These are phyloP conservation scores for Alectura lathami DNA, from an alignment of 2,113 vertebrate species.

Conservation along the genomic window DNA sequence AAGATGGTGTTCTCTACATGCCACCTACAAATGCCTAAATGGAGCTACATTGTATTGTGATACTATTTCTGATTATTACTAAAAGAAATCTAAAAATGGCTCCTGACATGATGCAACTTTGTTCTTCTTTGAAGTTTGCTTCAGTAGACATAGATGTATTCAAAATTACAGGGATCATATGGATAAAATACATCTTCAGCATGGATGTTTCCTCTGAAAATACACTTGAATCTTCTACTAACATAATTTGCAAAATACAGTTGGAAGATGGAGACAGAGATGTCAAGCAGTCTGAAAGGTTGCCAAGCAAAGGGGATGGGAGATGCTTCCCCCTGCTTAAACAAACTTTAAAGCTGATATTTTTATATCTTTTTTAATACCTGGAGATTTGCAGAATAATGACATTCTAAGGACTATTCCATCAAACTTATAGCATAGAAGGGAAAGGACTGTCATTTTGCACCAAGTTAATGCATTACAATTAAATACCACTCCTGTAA, in stretches of 20 bases:
- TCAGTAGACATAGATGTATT: not conserved
- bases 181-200: not conserved
- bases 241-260: not conserved
- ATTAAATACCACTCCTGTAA: not conserved
- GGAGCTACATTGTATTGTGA: slow-evolving; percentile 9
- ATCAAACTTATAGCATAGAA: not conserved
- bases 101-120: not conserved
- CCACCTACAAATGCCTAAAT: slow-evolving; percentile 26
- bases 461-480: not conserved
- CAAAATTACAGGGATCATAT: not conserved
- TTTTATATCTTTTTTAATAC: not conserved
- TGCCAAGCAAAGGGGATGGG: not conserved
- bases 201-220: not conserved
- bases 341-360: not conserved
- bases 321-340: not conserved
- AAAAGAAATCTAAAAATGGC: not conserved
- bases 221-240: not conserved
- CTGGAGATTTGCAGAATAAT: not conserved
- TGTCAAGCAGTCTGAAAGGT: not conserved
- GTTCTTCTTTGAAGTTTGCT: not conserved
- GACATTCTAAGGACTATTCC: not conserved
- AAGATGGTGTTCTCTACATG: not conserved
- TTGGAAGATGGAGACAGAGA: not conserved
- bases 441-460: not conserved
- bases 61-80: slow-evolving; percentile 21